phyloP scores from a whole-genome alignment of 2,888 invertebrate genomes.

The Elegia similella region DNA sequence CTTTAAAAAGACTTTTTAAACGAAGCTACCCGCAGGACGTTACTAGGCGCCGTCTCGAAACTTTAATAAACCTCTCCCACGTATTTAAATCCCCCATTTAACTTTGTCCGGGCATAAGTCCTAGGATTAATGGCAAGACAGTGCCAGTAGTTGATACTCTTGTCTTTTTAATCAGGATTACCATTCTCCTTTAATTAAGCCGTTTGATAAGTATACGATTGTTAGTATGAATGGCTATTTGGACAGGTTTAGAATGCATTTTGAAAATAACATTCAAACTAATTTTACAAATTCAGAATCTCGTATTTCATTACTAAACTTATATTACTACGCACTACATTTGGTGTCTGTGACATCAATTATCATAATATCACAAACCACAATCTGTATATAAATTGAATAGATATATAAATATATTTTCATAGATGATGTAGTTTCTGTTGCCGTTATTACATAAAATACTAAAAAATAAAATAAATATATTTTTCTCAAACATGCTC shows the following conservation, averaged over 20 bases:
- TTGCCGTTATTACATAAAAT: too few relatives aligned
- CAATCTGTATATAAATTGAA: too few relatives aligned
- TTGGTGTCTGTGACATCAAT: too few relatives aligned
- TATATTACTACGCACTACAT: too few relatives aligned
- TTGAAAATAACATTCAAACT: not conserved
- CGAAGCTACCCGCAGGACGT: constrained; percentile 32
- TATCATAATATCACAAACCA: too few relatives aligned
- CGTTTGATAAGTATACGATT: not conserved
- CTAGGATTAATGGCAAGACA: constrained; percentile 56
- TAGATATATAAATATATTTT: too few relatives aligned
- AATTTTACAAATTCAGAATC: not conserved
- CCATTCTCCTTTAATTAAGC: constrained; percentile 35
- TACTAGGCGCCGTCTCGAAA: constrained; percentile 40
- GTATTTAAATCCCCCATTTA: constrained; percentile 64
- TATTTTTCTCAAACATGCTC: too few relatives aligned
- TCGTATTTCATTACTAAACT: too few relatives aligned
- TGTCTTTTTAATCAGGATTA: constrained; percentile 52
- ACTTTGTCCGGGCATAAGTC: constrained; percentile 59
- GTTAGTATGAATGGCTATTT: not conserved
- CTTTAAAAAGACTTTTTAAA: not conserved
- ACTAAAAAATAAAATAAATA: too few relatives aligned
- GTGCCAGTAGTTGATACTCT: constrained; percentile 41
- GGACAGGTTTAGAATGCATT: not conserved
- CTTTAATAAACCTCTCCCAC: constrained; percentile 50
- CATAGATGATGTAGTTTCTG: too few relatives aligned